A percentile compares a stretch with the other conserved stretches of the same genome.
Evolutionary conservation across 1,140 invertebrate species (phyloP).

Genomic region (Conus betulinus): DNA sequence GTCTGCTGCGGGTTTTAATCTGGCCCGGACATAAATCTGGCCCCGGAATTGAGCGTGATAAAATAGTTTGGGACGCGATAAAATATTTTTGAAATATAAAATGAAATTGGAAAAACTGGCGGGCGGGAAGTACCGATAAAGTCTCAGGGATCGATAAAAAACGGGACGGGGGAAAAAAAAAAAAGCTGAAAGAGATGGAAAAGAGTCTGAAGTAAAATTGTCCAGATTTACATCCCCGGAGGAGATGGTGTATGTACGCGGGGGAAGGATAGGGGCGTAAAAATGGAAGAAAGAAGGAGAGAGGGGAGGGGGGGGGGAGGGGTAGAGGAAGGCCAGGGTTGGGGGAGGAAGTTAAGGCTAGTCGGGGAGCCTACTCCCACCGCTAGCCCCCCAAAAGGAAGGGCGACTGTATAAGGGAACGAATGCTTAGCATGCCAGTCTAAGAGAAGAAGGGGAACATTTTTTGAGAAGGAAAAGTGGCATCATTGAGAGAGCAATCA

Average conservation of each 20-base stretch:
- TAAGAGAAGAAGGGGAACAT: not conserved
- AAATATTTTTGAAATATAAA: slow-evolving; percentile 27
- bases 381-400: not conserved
- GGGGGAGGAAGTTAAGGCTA: not conserved
- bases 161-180: not conserved
- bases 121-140: not conserved
- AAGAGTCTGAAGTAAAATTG: not conserved
- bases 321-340: not conserved
- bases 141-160: not conserved
- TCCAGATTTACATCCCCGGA: not conserved
- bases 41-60: slow-evolving; percentile 12
- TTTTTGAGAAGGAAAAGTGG: not conserved
- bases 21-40: slow-evolving; percentile 16
- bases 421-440: not conserved
- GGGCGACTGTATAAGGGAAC: not conserved
- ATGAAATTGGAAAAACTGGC: slow-evolving; percentile 19
- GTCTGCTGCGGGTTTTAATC: slow-evolving; percentile 5
- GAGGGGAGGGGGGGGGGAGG: not conserved
- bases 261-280: not conserved
- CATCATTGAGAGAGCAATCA: too few species aligned
- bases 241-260: not conserved
- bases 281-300: not conserved
- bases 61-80: slow-evolving; percentile 7
- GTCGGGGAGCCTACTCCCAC: too few species aligned
- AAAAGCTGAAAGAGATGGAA: not conserved